Conservation (phyloP, 2,113 vertebrate species). For the Eudyptes chrysolophus region DNA sequence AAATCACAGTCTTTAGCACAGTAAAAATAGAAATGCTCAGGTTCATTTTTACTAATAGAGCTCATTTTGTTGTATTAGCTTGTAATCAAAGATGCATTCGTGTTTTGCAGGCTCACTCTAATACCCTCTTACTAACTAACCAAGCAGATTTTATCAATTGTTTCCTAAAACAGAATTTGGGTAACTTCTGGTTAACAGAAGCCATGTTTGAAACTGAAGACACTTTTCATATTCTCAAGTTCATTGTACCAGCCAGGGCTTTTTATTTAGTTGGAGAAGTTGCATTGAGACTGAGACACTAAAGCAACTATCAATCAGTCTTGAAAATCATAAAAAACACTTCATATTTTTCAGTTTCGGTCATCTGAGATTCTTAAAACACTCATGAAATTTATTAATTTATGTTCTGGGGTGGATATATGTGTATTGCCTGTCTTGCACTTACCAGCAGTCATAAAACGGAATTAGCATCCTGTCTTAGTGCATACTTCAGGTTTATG, state of each 20-base stretch:
- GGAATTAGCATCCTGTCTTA: neutral
- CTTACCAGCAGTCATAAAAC: neutral
- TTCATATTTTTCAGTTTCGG: neutral
- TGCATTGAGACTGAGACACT: neutral
- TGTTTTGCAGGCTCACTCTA: neutral
- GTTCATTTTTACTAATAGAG: neutral
- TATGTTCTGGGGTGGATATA: neutral
- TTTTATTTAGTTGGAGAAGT: neutral
- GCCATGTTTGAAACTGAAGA: neutral
- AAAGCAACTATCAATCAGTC: neutral
- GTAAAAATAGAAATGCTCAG: neutral
- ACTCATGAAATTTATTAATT: neutral
- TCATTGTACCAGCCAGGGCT: neutral
- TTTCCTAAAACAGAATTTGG: neutral
- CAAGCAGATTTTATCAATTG: neutral
- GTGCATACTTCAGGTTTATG: neutral
- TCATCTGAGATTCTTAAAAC: neutral
- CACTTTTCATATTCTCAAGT: neutral
- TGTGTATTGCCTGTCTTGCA: neutral
- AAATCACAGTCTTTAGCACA: conserved; percentile 9
- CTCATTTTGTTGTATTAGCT: neutral
- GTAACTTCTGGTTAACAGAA: neutral
- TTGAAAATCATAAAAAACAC: neutral
- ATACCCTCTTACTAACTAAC: neutral
- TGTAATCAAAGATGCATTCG: neutral